phyloP scores from a whole-genome alignment of 1,140 invertebrate species.

The Bombus confusus region DNA sequence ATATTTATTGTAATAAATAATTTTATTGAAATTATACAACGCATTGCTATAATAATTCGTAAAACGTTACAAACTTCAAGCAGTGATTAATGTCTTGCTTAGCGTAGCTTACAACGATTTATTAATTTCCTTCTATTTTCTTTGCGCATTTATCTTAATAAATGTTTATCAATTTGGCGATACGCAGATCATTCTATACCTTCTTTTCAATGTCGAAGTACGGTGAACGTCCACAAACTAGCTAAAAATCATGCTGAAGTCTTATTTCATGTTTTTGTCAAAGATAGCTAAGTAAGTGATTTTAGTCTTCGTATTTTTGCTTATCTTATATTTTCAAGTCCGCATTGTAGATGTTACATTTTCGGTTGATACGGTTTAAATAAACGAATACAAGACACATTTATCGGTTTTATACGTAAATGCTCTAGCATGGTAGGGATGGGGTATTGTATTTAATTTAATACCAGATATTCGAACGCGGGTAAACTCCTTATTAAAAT shows the following conservation, averaged over 20 bases:
- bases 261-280: background rate
- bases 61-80: conserved; percentile 79
- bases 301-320: conserved; percentile 2
- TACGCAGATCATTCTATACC: conserved; percentile 41
- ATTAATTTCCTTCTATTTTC: conserved; percentile 61
- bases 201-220: conserved; percentile 36
- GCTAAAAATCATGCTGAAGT: conserved; percentile 44
- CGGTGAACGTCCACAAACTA: conserved; percentile 40
- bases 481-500: conserved; percentile 43
- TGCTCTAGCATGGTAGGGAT: conserved; percentile 6
- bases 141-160: conserved; percentile 53
- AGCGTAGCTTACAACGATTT: conserved; percentile 70
- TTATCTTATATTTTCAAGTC: conserved; percentile 18
- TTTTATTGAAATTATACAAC: conserved; percentile 81
- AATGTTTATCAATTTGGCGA: conserved; percentile 54
- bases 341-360: conserved; percentile 13
- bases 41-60: conserved; percentile 77
- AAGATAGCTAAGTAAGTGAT: conserved; percentile 1
- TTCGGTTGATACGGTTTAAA: conserved; percentile 17
- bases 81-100: conserved; percentile 77
- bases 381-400: conserved; percentile 41
- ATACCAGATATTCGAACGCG: conserved; percentile 17
- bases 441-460: conserved; percentile 20
- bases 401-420: conserved; percentile 28
- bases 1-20: conserved; percentile 80